Base-by-base conservation (phyloP, 2,797 vertebrate genomes). In the Craterocephalus amniculus region DNA sequence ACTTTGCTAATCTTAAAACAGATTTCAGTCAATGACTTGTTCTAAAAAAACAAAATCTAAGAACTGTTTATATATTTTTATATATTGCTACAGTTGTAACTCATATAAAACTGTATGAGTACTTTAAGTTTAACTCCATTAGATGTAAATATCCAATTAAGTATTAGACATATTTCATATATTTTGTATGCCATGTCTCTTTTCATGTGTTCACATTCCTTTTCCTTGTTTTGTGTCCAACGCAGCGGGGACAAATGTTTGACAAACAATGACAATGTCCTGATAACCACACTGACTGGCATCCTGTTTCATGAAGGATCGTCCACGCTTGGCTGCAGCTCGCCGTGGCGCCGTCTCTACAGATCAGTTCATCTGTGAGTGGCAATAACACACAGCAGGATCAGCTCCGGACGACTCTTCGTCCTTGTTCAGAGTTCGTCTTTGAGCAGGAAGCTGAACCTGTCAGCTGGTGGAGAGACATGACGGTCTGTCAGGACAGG, bases 371-470 rank as follows among this genome's bases (percentile, higher is more conserved):
- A 52, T 62, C 57, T 54, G 49, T 12, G 24, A 36, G 34, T 31
- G 3, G 16, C 0, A 58, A 63, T 34, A 62, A 65, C 67, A 70
- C 54, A 6, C 40, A 34, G 70, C 20, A 22, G 69, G 73, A 87
- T 81, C 76, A 85, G 56, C 70, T 40, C 61, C 18, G 32, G 61
- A 29, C 20, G 11, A 27, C 57, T 26, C 74, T 49, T 66, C 61
- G 80, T 85, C 81, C 83, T 86, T 86, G 83, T 82, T 82, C 72
- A 0, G 60, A 45, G 68, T 75, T 86, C 35, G 63, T 80, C 80
- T 88, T 74, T 77, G 60, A 78, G 64, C 67, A 3, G 54, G 58
- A 70, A 34, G 58, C 58, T 62, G 78, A 86, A 83, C 73, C 82
- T 4, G 81, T 79, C 81, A 84, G 83, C 80, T 79, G 78, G 79